These are phyloP conservation scores for Ylistrum balloti DNA, from an alignment of 1,140 invertebrate genomes.

Conservation along the genomic window DNA sequence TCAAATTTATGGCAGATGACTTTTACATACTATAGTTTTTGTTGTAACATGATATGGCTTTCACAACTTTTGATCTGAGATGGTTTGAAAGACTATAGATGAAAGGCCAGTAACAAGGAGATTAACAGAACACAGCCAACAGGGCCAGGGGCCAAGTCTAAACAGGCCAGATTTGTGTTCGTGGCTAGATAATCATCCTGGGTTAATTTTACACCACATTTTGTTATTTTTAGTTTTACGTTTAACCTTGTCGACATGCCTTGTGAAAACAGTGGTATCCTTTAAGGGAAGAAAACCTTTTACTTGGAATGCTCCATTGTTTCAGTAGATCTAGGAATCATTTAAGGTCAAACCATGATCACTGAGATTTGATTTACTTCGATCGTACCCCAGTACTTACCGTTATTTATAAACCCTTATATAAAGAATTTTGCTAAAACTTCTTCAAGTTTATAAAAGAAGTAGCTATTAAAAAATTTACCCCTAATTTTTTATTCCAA, in stretches of 20 bases:
- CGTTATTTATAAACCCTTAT: too few relatives aligned
- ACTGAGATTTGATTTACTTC: too few relatives aligned
- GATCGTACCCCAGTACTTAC: too few relatives aligned
- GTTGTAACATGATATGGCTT: not conserved
- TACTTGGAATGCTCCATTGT: too few relatives aligned
- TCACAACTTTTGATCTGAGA: not conserved
- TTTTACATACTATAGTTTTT: not conserved
- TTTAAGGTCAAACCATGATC: too few relatives aligned
- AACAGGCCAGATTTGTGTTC: not conserved
- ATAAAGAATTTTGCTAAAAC: too few relatives aligned
- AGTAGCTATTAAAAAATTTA: too few relatives aligned
- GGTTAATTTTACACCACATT: not conserved
- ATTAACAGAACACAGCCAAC: not conserved
- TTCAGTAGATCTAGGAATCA: too few relatives aligned
- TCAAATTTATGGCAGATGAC: slow-evolving; percentile 7
- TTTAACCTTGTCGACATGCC: not conserved
- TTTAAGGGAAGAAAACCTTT: too few relatives aligned
- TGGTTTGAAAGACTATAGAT: not conserved
- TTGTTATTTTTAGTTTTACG: not conserved
- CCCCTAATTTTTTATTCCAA: too few relatives aligned
- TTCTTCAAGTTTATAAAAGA: too few relatives aligned
- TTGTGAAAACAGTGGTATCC: too few relatives aligned
- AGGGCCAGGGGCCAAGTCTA: not conserved
- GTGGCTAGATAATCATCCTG: not conserved
- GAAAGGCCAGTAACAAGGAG: not conserved